A percentile compares a stretch with the other conserved stretches of the same genome.
These are phyloP conservation scores for Lota lota DNA, from an alignment of 2,113 vertebrate genomes.

Conservation along the genomic window DNA sequence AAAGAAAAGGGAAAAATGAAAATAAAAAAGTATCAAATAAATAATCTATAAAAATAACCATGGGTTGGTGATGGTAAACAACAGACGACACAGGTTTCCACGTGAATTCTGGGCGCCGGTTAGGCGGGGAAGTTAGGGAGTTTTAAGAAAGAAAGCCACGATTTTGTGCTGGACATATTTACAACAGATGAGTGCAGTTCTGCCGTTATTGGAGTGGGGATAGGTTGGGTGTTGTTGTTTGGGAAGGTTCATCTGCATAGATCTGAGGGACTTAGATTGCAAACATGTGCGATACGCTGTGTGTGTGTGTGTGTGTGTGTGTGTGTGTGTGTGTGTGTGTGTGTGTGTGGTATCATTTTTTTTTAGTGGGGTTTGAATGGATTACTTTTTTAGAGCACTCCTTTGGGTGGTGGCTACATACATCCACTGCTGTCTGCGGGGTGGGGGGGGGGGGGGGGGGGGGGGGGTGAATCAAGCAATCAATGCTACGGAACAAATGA, in stretches of 20 bases:
- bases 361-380: background rate
- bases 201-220: slow-evolving; percentile 4
- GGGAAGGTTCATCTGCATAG: slow-evolving; percentile 66
- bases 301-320: background rate
- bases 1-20: slow-evolving; percentile 56
- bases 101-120: background rate
- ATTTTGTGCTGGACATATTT: slow-evolving; percentile 58
- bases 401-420: background rate
- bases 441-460: background rate
- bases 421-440: slow-evolving; percentile 50
- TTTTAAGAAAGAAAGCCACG: slow-evolving; percentile 31
- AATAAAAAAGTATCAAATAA: slow-evolving; percentile 60
- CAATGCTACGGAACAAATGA: background rate
- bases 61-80: slow-evolving; percentile 3
- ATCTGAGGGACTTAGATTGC: slow-evolving; percentile 62
- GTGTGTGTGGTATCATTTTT: slow-evolving; percentile 2
- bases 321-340: background rate
- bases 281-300: slow-evolving; percentile 35
- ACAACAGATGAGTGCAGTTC: slow-evolving; percentile 58
- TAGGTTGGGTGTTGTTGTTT: background rate
- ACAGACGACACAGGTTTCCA: too few species aligned
- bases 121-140: background rate
- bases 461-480: background rate
- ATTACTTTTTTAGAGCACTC: too few species aligned
- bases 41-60: background rate